Base-by-base conservation (phyloP, 2,113 vertebrate species). In the Cephalophus harveyi region DNA sequence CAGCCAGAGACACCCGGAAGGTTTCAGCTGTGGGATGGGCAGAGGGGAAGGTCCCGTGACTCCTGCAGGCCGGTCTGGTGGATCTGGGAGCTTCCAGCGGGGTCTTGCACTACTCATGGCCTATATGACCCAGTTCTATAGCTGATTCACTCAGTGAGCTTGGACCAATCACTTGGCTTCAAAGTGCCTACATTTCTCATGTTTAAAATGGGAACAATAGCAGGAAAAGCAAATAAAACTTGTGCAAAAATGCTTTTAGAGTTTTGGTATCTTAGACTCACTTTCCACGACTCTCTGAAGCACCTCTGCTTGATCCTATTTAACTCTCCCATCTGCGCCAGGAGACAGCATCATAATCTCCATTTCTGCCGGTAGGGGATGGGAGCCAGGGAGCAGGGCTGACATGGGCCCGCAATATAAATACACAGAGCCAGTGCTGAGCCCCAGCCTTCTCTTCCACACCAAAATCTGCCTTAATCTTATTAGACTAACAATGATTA, bases 11-110 rank as follows among this genome's bases (percentile, higher is more conserved):
- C 3, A 28, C 15, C 7, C 0, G 7, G 25, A 6, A 55, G 74
- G 43, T 36, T n/a, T 27, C 40, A 6, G 2, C 2, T 2, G 62
- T 2, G 27, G 52, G 36, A 33, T 28, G 43, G 16, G 5, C 27
- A 60, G 23, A 16, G 1, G 4, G 87, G 3, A 7, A 12, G 33
- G 40, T 21, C 67, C 12, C 2, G 0, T 4, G 57, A 23, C 33
- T 15, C 3, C 40, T n/a, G 14, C 33, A 13, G 2, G 57, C 90
- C 33, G 48, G 14, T 43, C 30, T 50, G 28, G 12, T 19, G 2
- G 82, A 33, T 16, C 46, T 64, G 28, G 21, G 36, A 11, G 12
- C 87, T 30, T 57, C 55, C 23, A 7, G 2, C 3, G 3, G n/a
- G 59, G 17, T 57, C 46, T 46, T 10, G 17, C 5, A 1, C 40